Evolutionary conservation across 2,113 vertebrate species (phyloP).

Genomic region (Lampris megalopsis): DNA sequence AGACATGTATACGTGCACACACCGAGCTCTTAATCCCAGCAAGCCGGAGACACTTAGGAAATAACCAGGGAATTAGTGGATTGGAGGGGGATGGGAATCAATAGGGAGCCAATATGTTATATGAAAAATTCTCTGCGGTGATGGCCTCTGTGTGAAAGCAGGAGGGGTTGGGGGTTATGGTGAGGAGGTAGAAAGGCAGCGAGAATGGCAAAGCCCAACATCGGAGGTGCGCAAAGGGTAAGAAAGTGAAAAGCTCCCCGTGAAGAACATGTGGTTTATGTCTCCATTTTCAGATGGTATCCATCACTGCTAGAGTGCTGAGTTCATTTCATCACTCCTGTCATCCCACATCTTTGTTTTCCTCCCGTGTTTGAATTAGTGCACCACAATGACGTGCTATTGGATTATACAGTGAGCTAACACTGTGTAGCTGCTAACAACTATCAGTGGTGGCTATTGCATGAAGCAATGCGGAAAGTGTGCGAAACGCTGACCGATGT

Average conservation of each 20-base stretch:
- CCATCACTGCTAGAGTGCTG: neutral
- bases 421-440: slow-evolving; percentile 54
- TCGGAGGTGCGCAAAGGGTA: slow-evolving; percentile 18
- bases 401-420: slow-evolving; percentile 24
- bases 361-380: slow-evolving; percentile 43
- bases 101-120: slow-evolving; percentile 80
- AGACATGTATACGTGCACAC: neutral
- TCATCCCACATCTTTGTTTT: slow-evolving; percentile 35
- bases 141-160: slow-evolving; percentile 53
- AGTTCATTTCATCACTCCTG: slow-evolving; percentile 54
- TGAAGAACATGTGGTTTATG: slow-evolving; percentile 14
- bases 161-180: neutral
- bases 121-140: slow-evolving; percentile 78
- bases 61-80: slow-evolving; percentile 82
- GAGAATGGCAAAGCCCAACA: slow-evolving; percentile 23
- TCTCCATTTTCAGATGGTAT: slow-evolving; percentile 30
- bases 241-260: neutral
- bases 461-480: slow-evolving; percentile 54
- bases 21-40: slow-evolving; percentile 71
- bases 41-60: slow-evolving; percentile 79
- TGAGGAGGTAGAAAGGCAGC: neutral
- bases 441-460: slow-evolving; percentile 58
- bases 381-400: slow-evolving; percentile 14
- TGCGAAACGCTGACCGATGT: slow-evolving; percentile 47
- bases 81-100: slow-evolving; percentile 74